Evolutionary conservation across 2,797 vertebrate genomes (phyloP), one percentile per base, ranked within the genome.

Genomic region (Cossypha niveicapilla): DNA sequence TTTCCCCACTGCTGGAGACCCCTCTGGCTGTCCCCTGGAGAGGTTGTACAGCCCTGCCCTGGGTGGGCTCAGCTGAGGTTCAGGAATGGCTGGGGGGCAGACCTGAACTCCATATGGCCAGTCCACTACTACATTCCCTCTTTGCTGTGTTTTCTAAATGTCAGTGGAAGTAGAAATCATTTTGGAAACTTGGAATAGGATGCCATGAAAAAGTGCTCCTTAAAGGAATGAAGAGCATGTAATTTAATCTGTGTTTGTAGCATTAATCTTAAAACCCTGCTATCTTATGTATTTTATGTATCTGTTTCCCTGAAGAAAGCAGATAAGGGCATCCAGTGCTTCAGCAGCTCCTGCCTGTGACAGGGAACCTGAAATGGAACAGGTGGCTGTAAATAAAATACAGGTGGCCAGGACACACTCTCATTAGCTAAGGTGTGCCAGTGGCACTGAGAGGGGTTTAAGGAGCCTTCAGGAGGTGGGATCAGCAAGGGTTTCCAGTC

Each of bases 171-270:
- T 62, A 78, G 50, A 86, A 92, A 76, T 77, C 5, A 72, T 62
- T 95, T 90, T 81, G 39, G 61, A 72, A 92, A 65, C 45, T 67
- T 58, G 28, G 67, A 95, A 78, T 34, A 90, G 54, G 91, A 80
- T 34, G 10, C 18, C 42, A 37, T 30, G 61, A 91, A 88, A 32
- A 77, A 54, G 58, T 57, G 25, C 34, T 86, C 45, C 84, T 93
- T 88, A 68, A 93, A 95, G 48, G 53, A 92, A 68, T 83, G 66
- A 94, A 80, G 63, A 62, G 9, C 68, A 56, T 72, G 76, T 90
- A 92, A 92, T 91, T 94, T 78, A 81, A 90, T 92, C 93, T 68
- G 25, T 94, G 45, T 94, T 94, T 92, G 75, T 81, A 82, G 61
- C 73, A 48, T 90, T 90, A 65, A 96, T 90, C 79, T 90, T 91